These are phyloP conservation scores for Diadumene lineata DNA, from an alignment of 92 coral and sea anemone species.

Conservation along the genomic window DNA sequence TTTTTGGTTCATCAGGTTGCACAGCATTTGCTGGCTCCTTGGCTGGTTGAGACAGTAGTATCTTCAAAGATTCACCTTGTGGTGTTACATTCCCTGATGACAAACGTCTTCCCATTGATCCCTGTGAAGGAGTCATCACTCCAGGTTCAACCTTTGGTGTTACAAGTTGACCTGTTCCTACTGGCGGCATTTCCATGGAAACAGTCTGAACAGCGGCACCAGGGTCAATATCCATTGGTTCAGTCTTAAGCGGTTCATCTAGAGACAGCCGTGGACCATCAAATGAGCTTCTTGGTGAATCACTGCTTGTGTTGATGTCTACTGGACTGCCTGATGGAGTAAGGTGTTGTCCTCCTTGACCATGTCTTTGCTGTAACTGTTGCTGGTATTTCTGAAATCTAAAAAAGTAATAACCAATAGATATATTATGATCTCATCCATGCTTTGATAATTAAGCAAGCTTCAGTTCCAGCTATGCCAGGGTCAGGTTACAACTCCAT, in stretches of 20 bases:
- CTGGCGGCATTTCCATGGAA: constrained; percentile 32
- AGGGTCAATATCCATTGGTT: constrained; percentile 70
- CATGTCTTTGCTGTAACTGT: constrained; percentile 89
- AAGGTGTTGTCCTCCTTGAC: constrained; percentile 82
- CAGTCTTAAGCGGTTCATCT: constrained; percentile 53
- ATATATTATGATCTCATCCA: too few species aligned
- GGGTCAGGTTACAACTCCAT: too few species aligned
- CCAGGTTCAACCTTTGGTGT: constrained; percentile 43
- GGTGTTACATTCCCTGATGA: constrained; percentile 50
- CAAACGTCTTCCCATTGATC: constrained; percentile 15
- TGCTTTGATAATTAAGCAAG: too few species aligned
- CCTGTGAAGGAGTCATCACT: constrained; percentile 15
- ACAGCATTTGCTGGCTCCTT: constrained; percentile 56
- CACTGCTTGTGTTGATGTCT: constrained; percentile 44
- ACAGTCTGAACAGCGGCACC: constrained; percentile 53
- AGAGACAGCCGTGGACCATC: constrained; percentile 28
- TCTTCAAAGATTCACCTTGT: constrained; percentile 66
- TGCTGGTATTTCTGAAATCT: constrained; percentile 96
- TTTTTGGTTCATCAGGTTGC: constrained; percentile 28
- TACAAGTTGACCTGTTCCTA: constrained; percentile 1
- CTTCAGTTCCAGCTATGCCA: too few species aligned
- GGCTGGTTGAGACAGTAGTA: constrained; percentile 72
- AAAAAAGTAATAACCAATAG: not conserved
- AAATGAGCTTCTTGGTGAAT: constrained; percentile 30
- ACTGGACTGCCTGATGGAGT: constrained; percentile 41